A percentile compares a stretch with the other conserved stretches of the same genome.
Conservation (phyloP, 2,113 vertebrate species). For the Oncorhynchus keta region DNA sequence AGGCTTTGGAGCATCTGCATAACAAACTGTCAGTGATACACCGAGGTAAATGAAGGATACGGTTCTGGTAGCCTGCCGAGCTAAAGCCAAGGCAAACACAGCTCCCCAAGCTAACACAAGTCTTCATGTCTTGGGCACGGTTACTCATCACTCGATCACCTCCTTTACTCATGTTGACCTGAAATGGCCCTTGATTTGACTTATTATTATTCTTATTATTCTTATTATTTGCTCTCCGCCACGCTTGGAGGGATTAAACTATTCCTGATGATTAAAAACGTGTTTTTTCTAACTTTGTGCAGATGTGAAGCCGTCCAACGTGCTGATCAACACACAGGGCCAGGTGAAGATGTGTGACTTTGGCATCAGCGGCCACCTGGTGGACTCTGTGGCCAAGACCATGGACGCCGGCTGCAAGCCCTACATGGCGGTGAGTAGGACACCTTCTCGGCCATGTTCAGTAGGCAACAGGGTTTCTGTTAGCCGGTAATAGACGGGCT, state of each 20-base stretch:
- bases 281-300: neutral
- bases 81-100: too few species aligned
- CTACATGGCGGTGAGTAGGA: constrained; percentile 92
- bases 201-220: too few species aligned
- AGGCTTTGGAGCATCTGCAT: constrained; percentile 97
- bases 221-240: too few species aligned
- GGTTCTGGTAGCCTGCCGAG: too few species aligned
- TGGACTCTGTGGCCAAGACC: constrained; percentile 97
- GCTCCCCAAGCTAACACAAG: neutral
- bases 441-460: neutral
- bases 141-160: neutral
- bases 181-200: too few species aligned
- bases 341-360: constrained; percentile 99
- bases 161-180: too few species aligned
- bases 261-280: too few species aligned
- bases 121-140: neutral
- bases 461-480: neutral
- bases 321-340: constrained; percentile 93
- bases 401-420: constrained; percentile 98
- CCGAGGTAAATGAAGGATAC: constrained; percentile 80
- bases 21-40: constrained; percentile 97
- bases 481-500: neutral
- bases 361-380: constrained; percentile 97
- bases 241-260: too few species aligned
- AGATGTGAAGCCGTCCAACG: constrained; percentile 99